Base-by-base conservation (phyloP, 1,140 invertebrate genomes). In the Chlorops oryzae region DNA sequence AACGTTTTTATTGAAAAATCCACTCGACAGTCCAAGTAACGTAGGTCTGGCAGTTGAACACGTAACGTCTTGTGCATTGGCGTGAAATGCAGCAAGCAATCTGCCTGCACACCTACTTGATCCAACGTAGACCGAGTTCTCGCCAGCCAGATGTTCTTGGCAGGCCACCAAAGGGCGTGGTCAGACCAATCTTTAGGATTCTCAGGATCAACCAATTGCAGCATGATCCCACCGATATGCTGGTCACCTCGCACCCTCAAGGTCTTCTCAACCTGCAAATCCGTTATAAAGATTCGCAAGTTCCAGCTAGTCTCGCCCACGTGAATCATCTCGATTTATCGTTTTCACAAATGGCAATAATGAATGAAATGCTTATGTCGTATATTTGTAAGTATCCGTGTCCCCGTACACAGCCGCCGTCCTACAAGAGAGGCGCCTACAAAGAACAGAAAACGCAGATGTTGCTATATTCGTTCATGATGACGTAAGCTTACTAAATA, bases 111-210 rank as follows among this genome's bases (percentile, higher is more conserved):
- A 1, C 92, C 92, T 65, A 90, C 96, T 75, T 99, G 96, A 74
- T 99, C 96, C 27, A 99, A 73, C 0, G 97, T 99, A 39, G 90
- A 91, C 45, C 95, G 79, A 1, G 96, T 97, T 51, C 93, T 79
- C 5, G 86, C 85, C 21, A 99, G 78, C 97, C 97, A 99, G 58
- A 83, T 81, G 72, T 98, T 98, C 58, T 87, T 83, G 2, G 86
- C 84, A 0, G 96, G 96, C 97, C 97, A 99, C 95, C 96, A 99
- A 1, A 99, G 78, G 0, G 92, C 94, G 76, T 99, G 96, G 73
- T 99, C 96, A 27, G 95, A 98, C 96, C 96, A 99, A 74, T 99
- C 95, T 75, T 93, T 85, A 2, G 88, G 82, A 58, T 92, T 87
- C 74, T 92, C 92, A 88, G 95, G 91, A 73, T 99, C 94, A 41